Base-by-base conservation (phyloP, 2,888 invertebrate genomes). In the Acronicta aceris region DNA sequence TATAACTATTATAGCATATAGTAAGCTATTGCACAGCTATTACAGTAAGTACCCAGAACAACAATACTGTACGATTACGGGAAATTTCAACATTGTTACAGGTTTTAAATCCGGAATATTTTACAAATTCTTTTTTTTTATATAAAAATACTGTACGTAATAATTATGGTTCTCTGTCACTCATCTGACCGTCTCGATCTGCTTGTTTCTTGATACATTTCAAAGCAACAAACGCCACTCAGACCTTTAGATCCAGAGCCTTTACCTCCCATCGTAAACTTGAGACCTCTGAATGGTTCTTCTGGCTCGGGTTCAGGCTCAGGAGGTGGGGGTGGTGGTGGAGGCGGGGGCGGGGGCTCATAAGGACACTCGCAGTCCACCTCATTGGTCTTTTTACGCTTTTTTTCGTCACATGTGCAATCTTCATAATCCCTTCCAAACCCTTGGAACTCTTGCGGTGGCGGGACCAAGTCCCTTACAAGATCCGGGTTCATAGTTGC, bases 241-340 rank as follows among this genome's bases (percentile, higher is more conserved):
- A 88, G 74, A n/a, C 87, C 87, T 65, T 79, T 85, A 0, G 88
- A 84, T 2, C 76, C 81, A 9, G 88, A 83, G 1, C 89, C 89
- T 73, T 89, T 89, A 2, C 82, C 89, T 13, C 76, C 79, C 10
- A 88, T 77, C 15, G 76, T 72, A 41, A 88, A 60, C 66, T 83
- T 87, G 9, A 85, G 67, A 6, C 86, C 86, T 70, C 66, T 75
- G 5, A 65, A 40, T 3, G 64, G 56, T 13, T 46, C 59, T 7
- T 67, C 70, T 3, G 46, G 50, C 25, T 47, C 41, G 0, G 46
- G 50, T n/a, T 52, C 41, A 0, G 17, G 15, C 13, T 25, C 27
- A 27, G 41, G 42, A 2, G 16, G 17, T 1, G 41, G 17, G 1
- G 41, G 27, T 7, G 48, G 42, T 0, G 40, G 25, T 2, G 42